Conservation (phyloP, 2,888 invertebrate species). For the Steromphala cineraria region DNA sequence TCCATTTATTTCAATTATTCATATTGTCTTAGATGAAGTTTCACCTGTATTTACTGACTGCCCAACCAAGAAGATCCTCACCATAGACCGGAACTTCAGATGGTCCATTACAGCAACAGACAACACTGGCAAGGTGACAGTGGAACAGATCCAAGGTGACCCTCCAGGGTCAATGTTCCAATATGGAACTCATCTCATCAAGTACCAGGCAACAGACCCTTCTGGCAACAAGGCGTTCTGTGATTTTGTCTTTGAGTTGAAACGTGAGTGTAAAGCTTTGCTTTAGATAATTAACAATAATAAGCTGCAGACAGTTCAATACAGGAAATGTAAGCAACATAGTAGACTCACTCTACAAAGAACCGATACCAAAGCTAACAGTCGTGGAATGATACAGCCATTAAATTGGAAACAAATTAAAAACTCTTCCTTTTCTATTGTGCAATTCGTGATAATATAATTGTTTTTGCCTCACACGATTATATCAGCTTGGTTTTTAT, state of each 20-base stretch:
- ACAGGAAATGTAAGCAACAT: too few species aligned
- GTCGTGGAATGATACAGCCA: too few species aligned
- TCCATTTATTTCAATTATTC: too few species aligned
- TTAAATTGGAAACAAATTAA: too few species aligned
- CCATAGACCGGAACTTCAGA: neutral
- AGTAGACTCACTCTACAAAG: too few species aligned
- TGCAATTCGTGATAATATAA: too few species aligned
- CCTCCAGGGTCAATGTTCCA: neutral
- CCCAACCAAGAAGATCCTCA: neutral
- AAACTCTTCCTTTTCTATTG: too few species aligned
- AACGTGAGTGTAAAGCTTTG: neutral
- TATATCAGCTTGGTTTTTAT: too few species aligned
- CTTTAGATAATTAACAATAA: too few species aligned
- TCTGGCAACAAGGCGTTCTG: neutral
- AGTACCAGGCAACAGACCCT: neutral
- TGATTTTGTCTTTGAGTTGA: neutral
- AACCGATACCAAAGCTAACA: too few species aligned
- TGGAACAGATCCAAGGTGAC: neutral
- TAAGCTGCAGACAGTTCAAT: too few species aligned
- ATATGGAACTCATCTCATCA: neutral
- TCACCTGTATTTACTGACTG: neutral
- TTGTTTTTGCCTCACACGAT: too few species aligned
- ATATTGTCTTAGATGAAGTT: neutral
- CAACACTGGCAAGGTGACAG: constrained; percentile 7
- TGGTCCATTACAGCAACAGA: neutral